Evolutionary conservation across 1,140 invertebrate genomes (phyloP), one percentile per base, ranked within the genome.

Genomic region (Lanistes nyassanus): DNA sequence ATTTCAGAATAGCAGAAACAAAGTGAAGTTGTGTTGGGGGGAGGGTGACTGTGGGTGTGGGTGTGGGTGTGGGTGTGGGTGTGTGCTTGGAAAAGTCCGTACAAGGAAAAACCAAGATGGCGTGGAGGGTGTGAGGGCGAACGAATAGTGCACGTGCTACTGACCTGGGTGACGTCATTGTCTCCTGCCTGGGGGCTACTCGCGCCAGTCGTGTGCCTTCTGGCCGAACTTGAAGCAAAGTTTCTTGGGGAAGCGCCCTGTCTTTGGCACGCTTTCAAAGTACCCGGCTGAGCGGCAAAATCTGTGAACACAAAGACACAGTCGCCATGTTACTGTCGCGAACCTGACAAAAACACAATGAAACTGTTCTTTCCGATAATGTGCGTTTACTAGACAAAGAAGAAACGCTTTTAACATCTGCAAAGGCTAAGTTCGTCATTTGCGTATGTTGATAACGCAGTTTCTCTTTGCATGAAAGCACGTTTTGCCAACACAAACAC

Each of bases 191-290:
- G 34, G 39, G 21, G 29, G 69, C 64, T 79, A 79, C 23, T 78
- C 74, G 26, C 72, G 72, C 79, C 79, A 80, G 26, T 66, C 76
- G 65, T 77, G 75, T 1, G 79, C 79, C 53, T 77, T 78, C 21
- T 58, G 69, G 13, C 79, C 79, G 80, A 91, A 91, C 79, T 90
- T 90, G 86, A 91, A 91, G 75, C 90, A 90, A 64, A 91, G 83
- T 84, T 91, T 91, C 86, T 91, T 91, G 31, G 90, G 91, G 80
- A 90, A 91, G 67, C 88, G 84, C 21, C 90, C 90, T 53, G 87
- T 89, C 81, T 90, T 91, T 29, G 91, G 90, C 23, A 91, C 89
- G 86, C 79, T 86, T 79, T 76, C 80, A 74, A 84, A 84, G 76
- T 84, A 85, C n/a, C 81, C 81, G 29, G 80, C 81, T 64, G 80